Base-by-base conservation (phyloP, 2,888 invertebrate species). In the Bembecia ichneumoniformis region DNA sequence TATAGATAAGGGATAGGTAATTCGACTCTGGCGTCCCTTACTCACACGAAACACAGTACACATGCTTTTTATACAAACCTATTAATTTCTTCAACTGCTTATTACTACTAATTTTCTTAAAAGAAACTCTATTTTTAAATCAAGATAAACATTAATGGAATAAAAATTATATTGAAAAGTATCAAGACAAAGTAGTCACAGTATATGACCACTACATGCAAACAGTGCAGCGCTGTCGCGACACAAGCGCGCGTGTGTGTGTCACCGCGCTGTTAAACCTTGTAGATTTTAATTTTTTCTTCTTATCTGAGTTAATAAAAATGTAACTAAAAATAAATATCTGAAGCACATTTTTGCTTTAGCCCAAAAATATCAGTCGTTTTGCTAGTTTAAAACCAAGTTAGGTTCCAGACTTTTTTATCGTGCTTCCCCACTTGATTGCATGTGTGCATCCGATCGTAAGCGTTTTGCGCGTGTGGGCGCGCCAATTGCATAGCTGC, bases 401-500 rank as follows among this genome's bases (percentile, higher is more conserved):
- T 28, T 40, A 10, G 40, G 70, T 68, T 82, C 82, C 81, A 78
- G 81, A 51, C 58, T 81, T 86, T 86, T 86, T 87, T 86, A 83
- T 82, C 81, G 28, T 28, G 82, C 82, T 86, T 87, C 84, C 86
- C 83, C 83, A 81, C 77, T 9, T 28, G 70, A 59, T 63, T 69
- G 87, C 86, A 84, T 86, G 86, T 74, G 86, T 84, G 82, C 76
- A 76, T 82, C 82, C 79, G 77, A 82, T 84, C 84, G 83, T 87
- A 75, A 79, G 64, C 49, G 51, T 45, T 43, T 17, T 63, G 58
- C 52, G 46, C 40, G 50, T 46, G 81, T 79, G 78, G 75, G 78
- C 50, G 73, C 56, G 11, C 11, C 13, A 46, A 46, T n/a, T 46
- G 35, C 46, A 46, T 20, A 46, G 35, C 14, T 15, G 35, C 28